Evolutionary conservation across 2,888 invertebrate species (phyloP), one percentile per base, ranked within the genome.

Genomic region (Pollenia griseotomentosa): DNA sequence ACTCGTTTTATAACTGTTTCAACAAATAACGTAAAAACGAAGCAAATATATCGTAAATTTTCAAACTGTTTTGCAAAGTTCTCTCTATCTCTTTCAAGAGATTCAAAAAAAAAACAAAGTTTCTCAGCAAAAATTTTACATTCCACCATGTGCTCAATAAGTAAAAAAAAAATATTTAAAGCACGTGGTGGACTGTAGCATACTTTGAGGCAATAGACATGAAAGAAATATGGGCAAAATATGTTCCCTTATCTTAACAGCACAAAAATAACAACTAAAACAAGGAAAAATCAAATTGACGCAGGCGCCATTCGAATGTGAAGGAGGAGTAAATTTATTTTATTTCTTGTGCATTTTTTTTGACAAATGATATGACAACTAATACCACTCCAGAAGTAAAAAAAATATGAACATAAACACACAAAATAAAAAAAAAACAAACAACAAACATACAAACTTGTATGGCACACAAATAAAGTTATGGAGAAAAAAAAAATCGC

Each of bases 361-460:
- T 92, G 92, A 92, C 92, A 92, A 92, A 92, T 92, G 92, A 91
- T 91, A 91, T 92, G 92, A 92, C 92, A 92, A 91, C 91, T 92
- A 91, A 90, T 90, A 90, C 91, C 68, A 74, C 78, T 73, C 40
- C 55, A 83, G 9, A 65, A 33, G 53, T 14, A 53, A 11, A 59
- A 61, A 85, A 65, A 53, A 53, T 55, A 44, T 7, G 10, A 61
- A 42, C 4, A 40, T 33, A 51, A 33, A 68, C n/a, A 57, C 2
- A 68, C 6, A 53, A 19, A 14, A 23, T 48, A 42, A 12, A 61
- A 12, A 63, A 51, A 80, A 59, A 74, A 19, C n/a, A 46, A 63
- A 59, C 14, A 44, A 71, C 42, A 61, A 48, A 68, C 68, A 57
- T 48, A 59, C 33, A 16, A 23, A 57, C 65, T 33, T 70, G 55